Base-by-base conservation (phyloP, 2,113 vertebrate species). In the Tretioscincus oriximinensis region DNA sequence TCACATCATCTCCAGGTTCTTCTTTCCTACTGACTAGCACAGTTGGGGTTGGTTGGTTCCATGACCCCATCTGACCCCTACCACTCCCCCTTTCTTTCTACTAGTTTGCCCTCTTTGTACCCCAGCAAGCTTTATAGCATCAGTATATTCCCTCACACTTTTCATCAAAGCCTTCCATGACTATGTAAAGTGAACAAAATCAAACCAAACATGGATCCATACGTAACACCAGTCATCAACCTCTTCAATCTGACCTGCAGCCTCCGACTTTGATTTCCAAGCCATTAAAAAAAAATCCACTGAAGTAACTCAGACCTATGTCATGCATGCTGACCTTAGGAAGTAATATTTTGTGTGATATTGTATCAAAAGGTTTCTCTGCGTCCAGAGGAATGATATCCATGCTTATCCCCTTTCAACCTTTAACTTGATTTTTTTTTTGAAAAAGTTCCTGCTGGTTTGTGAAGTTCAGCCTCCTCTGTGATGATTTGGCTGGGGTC, bases 11-110 rank as follows among this genome's bases (percentile, higher is more conserved):
- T 86, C 85, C 85, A 86, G 77, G 64, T 82, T 83, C 79, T 86
- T 83, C 90, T 86, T 85, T 80, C 72, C 86, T 85, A 77, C 82
- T 82, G 88, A 87, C 85, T 90, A 89, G 69, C 64, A 78, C 76
- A 80, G 65, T 69, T 1, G 0, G 1, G 78, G 68, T n/a, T 70
- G 51, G 45, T 78, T 26, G 86, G 83, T 92, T 92, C 81, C 85
- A 88, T 82, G 73, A 82, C 80, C 66, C 73, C 58, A 63, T n/a
- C 83, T 87, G 45, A 58, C 29, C 4, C 5, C 1, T 11, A 2
- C 1, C 26, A 11, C 51, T 84, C n/a, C 68, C 20, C 72, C 68
- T 81, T 86, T 84, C 61, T 84, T 80, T 85, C 64, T 31, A 58
- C 73, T 79, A 82, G 73, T 54, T 73, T 72, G 58, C 66, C 49